A percentile compares a stretch with the other conserved stretches of the same genome.
These are phyloP conservation scores for Stylophora pistillata DNA, from an alignment of 64 coral and sea anemone genomes.

Conservation along the genomic window DNA sequence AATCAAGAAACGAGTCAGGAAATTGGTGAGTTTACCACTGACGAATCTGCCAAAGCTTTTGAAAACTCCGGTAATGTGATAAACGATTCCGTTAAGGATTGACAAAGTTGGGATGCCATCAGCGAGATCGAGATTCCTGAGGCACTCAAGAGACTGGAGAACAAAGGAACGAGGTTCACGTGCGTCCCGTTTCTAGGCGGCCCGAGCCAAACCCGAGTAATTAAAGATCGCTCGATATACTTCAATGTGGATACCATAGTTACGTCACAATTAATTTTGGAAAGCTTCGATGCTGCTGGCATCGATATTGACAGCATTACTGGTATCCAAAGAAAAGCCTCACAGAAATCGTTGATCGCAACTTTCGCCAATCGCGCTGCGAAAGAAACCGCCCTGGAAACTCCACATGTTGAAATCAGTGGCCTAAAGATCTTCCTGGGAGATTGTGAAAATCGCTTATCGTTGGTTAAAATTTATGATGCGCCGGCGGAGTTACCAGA, in stretches of 20 bases:
- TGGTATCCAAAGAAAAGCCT: neutral
- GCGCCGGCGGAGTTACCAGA: neutral
- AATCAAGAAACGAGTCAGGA: too few relatives aligned
- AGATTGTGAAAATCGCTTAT: neutral
- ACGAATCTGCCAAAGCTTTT: too few relatives aligned
- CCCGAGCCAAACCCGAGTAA: too few relatives aligned
- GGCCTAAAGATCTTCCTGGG: neutral
- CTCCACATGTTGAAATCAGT: accelerated
- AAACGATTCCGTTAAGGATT: too few relatives aligned
- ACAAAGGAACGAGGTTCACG: too few relatives aligned
- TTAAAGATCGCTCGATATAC: neutral
- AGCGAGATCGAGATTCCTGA: too few relatives aligned
- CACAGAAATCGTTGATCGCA: neutral
- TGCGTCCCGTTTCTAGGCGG: too few relatives aligned
- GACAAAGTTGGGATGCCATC: too few relatives aligned
- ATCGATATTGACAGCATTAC: neutral
- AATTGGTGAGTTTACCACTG: too few relatives aligned
- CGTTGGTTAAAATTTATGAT: neutral
- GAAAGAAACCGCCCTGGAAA: neutral
- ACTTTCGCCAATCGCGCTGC: neutral
- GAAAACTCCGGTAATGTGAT: too few relatives aligned
- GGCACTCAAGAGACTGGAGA: too few relatives aligned
- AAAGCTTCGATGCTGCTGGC: neutral
- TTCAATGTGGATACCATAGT: neutral
- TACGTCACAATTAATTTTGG: neutral